A percentile compares a stretch with the other conserved stretches of the same genome.
Evolutionary conservation across 1,140 invertebrate species (phyloP).

Genomic region (Campoletis sonorensis): DNA sequence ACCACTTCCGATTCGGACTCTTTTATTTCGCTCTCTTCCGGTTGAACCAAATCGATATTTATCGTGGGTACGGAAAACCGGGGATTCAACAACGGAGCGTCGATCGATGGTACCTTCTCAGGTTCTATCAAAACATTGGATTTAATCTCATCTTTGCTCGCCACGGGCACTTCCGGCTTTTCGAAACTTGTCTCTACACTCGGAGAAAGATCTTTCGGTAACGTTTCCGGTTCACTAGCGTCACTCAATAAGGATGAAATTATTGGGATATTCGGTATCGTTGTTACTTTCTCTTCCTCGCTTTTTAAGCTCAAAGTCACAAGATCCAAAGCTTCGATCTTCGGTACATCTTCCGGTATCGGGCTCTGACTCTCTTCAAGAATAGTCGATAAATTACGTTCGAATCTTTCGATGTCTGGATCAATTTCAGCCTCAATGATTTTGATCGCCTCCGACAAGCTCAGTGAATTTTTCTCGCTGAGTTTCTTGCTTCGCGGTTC

Average conservation of each 20-base stretch:
- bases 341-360: not conserved
- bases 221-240: constrained; percentile 6
- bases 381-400: constrained; percentile 28
- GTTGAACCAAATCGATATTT: constrained; percentile 44
- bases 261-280: not conserved
- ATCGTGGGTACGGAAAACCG: constrained; percentile 53
- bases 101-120: not conserved
- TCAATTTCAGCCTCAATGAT: constrained; percentile 13
- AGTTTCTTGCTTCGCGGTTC: constrained; percentile 13
- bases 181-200: not conserved
- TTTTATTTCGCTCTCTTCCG: not conserved
- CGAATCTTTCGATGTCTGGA: constrained; percentile 26
- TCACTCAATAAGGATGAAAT: not conserved
- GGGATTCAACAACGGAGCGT: not conserved
- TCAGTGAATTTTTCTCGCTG: constrained; percentile 34
- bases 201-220: not conserved
- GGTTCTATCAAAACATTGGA: not conserved
- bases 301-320: not conserved
- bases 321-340: not conserved
- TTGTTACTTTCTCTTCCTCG: not conserved
- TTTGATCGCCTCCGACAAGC: constrained; percentile 15
- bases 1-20: constrained; percentile 3
- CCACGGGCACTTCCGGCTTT: constrained; percentile 25
- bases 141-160: not conserved
- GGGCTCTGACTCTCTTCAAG: constrained; percentile 30